Base-by-base conservation (phyloP, 2,797 vertebrate species). In the Lepilemur septentrionalis region DNA sequence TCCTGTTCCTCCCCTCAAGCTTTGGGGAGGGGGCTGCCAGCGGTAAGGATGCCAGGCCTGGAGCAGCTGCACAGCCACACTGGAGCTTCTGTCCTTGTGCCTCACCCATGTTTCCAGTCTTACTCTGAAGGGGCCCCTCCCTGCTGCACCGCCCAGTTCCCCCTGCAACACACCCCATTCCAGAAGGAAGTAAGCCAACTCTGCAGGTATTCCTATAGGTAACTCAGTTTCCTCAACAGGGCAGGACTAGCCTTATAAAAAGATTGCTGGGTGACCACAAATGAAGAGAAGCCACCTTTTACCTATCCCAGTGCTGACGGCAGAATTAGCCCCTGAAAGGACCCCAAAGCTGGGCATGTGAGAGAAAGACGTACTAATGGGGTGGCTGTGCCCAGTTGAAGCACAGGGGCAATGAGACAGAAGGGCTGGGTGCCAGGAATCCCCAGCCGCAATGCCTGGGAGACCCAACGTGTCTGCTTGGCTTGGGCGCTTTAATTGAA, bases 401-500 rank as follows among this genome's bases (percentile, higher is more conserved):
- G 30, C 73, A 59, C 82, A 52, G 55, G 28, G 46, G 28, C 78
- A 38, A 38, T n/a, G 52, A 67, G 87, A 13, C 46, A 82, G 80
- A 78, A 61, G n/a, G 83, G 89, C 73, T 55, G 52, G 50, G 43
- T 76, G 80, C 63, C 85, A 83, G 73, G 30, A 79, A 57, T 82
- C 80, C n/a, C 79, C 73, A 61, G 80, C 69, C n/a, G 59, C 78
- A 93, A 70, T 43, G 94, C 73, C 79, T 43, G 25, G 73, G 75
- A 95, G 88, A 89, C 59, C 41, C 20, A n/a, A 83, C 86, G 30
- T 94, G 84, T 91, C 78, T 43, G 93, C 87, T 57, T 20, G 89
- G 92, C 87, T 94, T 48, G 41, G 76, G 72, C 25, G 9, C 94
- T 95, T 92, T 82, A 78, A 96, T 43, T 85, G 89, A 85, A 88